Conservation (phyloP, 2,888 invertebrate species). For the Deroplatys truncata region DNA sequence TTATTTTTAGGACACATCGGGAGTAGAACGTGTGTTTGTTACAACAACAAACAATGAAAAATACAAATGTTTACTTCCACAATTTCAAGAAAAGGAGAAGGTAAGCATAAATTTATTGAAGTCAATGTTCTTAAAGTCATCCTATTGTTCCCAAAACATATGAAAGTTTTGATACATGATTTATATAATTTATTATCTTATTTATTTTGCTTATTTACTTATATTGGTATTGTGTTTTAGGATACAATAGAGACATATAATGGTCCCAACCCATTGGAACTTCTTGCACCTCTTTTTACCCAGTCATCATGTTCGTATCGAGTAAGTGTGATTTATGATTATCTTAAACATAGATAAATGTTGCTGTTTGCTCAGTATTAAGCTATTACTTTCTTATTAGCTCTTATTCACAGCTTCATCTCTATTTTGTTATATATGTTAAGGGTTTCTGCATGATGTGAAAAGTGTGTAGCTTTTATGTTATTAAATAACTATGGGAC, state of each 20-base stretch:
- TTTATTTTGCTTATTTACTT: neutral
- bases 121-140: neutral
- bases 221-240: slow-evolving; percentile 34
- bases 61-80: slow-evolving; percentile 78
- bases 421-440: no score
- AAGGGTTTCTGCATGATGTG: no score
- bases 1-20: slow-evolving; percentile 28
- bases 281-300: slow-evolving; percentile 71
- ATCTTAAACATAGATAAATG: neutral
- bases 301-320: slow-evolving; percentile 81
- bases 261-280: slow-evolving; percentile 72
- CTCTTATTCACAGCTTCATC: no score
- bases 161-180: neutral
- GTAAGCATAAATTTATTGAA: slow-evolving; percentile 26
- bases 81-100: slow-evolving; percentile 45
- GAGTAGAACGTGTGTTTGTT: slow-evolving; percentile 60
- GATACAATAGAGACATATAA: slow-evolving; percentile 57
- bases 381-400: no score
- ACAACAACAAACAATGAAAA: slow-evolving; percentile 74
- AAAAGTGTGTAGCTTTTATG: no score
- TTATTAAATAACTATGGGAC: no score
- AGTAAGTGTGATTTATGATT: slow-evolving; percentile 37
- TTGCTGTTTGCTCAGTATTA: no score
- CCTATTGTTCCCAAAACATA: neutral
- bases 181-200: neutral